Evolutionary conservation across 2,888 invertebrate genomes (phyloP), one percentile per base, ranked within the genome.

Genomic region (Diachrysia chrysitis): DNA sequence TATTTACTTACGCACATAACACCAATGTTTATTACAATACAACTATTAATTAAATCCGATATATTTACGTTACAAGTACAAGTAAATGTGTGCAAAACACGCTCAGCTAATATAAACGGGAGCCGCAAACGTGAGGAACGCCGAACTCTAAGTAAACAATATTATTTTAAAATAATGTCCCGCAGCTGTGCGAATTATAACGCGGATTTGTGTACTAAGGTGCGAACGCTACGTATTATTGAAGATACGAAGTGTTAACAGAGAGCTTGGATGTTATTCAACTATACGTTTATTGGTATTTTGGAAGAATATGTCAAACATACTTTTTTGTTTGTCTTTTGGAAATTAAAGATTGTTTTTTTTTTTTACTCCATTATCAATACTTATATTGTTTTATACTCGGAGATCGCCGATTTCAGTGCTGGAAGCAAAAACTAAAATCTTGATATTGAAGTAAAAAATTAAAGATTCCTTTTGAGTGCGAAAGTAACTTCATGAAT

Each of bases 161-260:
- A 86, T 85, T 82, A 85, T 84, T 86, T 85, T 84, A 85, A 85
- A 86, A 83, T 85, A 79, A 85, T 86, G 85, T 86, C 86, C 81
- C 82, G 60, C 85, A 84, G 83, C 83, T 85, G 85, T 79, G 75
- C 70, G 59, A 68, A 76, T 75, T 81, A 71, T 81, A 75, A 80
- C 67, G 72, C 66, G 37, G 57, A 63, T 58, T 54, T 56, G 63
- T 58, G 51, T 62, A 58, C n/a, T 10, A 51, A 46, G 54, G 56
- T 67, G 53, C 67, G 66, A 62, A 53, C 32, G 59, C 57, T 35
- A 63, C 23, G 55, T 51, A 46, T 21, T 35, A n/a, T 29, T 59
- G 58, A 58, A 25, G 58, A 66, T 54, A 21, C 54, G 16, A 17
- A 51, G 51, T 17, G 25, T 61, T 58, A 54, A 42, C 55, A 46